These are phyloP conservation scores for Cyclargus thomasi DNA, from an alignment of 1,140 invertebrate species.

Conservation along the genomic window DNA sequence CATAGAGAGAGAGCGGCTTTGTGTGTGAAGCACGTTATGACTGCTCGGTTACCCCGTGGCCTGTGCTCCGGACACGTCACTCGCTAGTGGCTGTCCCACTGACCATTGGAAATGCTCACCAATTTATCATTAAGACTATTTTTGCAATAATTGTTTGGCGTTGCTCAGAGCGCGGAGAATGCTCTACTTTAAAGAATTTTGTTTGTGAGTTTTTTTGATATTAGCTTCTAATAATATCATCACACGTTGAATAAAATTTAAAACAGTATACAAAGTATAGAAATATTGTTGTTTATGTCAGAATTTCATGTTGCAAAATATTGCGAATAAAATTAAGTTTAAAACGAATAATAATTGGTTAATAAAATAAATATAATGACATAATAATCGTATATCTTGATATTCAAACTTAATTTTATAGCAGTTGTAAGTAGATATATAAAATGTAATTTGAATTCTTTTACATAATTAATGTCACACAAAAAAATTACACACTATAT, in stretches of 20 bases:
- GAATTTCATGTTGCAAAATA: background rate
- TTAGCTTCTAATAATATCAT: too few relatives aligned
- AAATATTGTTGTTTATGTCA: background rate
- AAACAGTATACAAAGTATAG: too few relatives aligned
- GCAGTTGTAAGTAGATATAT: background rate
- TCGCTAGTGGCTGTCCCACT: slow-evolving; percentile 48
- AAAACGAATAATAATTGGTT: background rate
- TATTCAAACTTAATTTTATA: background rate
- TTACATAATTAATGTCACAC: too few relatives aligned
- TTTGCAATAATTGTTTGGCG: slow-evolving; percentile 72
- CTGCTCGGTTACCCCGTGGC: slow-evolving; percentile 48
- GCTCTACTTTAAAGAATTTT: slow-evolving; percentile 44
- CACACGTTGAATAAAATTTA: too few relatives aligned
- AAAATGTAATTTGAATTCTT: too few relatives aligned
- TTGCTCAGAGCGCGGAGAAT: slow-evolving; percentile 35
- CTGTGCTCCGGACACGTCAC: slow-evolving; percentile 46
- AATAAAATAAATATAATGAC: slow-evolving; percentile 11
- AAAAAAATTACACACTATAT: too few relatives aligned
- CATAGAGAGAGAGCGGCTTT: slow-evolving; percentile 58
- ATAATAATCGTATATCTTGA: background rate
- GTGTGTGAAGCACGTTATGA: slow-evolving; percentile 69
- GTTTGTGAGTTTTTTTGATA: background rate
- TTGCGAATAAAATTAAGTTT: background rate
- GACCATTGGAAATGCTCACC: slow-evolving; percentile 67
- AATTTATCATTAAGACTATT: slow-evolving; percentile 75